Evolutionary conservation across 2,888 invertebrate genomes (phyloP), one percentile per base, ranked within the genome.

Genomic region (Abrostola triplasia): DNA sequence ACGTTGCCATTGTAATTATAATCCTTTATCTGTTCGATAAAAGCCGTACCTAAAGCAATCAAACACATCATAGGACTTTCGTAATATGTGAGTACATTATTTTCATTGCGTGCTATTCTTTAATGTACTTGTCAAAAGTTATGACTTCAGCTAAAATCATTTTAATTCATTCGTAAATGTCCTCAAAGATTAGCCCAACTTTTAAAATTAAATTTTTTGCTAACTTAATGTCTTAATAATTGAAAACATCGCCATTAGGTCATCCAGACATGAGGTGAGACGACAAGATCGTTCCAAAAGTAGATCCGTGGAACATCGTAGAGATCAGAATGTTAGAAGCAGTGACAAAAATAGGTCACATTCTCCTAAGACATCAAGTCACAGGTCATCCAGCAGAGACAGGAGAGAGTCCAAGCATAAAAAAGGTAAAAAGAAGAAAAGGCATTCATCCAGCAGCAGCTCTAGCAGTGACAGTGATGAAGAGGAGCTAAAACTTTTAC

Each of bases 401-500:
- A 82, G 73, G 53, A 85, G 80, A 6, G 82, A 80, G 24, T 88
- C 87, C 56, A 87, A 90, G 52, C 89, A 88, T 60, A 90, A 83
- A 74, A 92, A 88, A 60, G 84, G 77, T 64, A 92, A 90, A 67
- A 92, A 90, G 64, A 90, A 89, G 68, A 87, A 83, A 44, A 80
- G 70, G 38, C 80, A 79, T 4, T 82, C 76, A 0, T 85, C 88
- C 5, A 88, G 87, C 51, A 89, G 88, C 56, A 88, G 89, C 35
- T 87, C 87, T n/a, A 86, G 86, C 59, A 90, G 95, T 35, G 95
- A 95, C 6, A 89, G 90, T 63, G 91, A 89, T 54, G 93, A 95
- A 53, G 92, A 95, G 70, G 96, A 96, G 10, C 84, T 97, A 0
- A 96, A 96, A 81, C 84, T 98, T 36, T 85, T 98, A 70, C 95